These are phyloP conservation scores for Caranx ignobilis DNA, from an alignment of 2,113 vertebrate genomes.

Conservation along the genomic window DNA sequence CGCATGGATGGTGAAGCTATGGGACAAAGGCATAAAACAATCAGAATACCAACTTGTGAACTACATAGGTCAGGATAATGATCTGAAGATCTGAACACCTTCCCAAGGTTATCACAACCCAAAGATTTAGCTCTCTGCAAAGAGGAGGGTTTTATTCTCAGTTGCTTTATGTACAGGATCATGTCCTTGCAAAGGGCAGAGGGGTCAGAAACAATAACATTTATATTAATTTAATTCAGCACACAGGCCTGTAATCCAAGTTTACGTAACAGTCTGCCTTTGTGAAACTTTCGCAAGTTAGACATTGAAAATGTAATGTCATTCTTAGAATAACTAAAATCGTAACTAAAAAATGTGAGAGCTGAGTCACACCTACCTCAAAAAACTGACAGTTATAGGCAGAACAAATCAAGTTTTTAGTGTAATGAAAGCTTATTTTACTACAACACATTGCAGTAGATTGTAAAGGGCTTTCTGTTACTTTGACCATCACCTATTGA, in stretches of 20 bases:
- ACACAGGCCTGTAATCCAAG: not conserved
- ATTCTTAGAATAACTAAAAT: not conserved
- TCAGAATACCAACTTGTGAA: not conserved
- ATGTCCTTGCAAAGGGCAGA: not conserved
- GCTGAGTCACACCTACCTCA: not conserved
- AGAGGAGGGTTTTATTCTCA: not conserved
- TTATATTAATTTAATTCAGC: not conserved
- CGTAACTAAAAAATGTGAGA: not conserved
- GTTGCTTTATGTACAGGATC: not conserved
- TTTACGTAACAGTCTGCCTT: not conserved
- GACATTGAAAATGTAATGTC: not conserved
- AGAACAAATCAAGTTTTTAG: not conserved
- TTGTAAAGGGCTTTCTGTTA: not conserved
- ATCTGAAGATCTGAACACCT: not conserved
- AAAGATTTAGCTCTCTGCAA: not conserved
- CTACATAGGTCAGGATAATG: not conserved
- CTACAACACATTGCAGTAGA: not conserved
- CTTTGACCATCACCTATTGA: not conserved
- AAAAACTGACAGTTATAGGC: not conserved
- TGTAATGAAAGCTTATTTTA: not conserved
- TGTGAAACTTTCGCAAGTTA: not conserved
- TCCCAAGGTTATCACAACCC: not conserved
- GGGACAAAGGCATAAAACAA: constrained; percentile 29
- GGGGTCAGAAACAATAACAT: not conserved
- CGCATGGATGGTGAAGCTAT: constrained; percentile 96